These are phyloP conservation scores for Lumbricus terrestris DNA, from an alignment of 2,888 invertebrate species.

Conservation along the genomic window DNA sequence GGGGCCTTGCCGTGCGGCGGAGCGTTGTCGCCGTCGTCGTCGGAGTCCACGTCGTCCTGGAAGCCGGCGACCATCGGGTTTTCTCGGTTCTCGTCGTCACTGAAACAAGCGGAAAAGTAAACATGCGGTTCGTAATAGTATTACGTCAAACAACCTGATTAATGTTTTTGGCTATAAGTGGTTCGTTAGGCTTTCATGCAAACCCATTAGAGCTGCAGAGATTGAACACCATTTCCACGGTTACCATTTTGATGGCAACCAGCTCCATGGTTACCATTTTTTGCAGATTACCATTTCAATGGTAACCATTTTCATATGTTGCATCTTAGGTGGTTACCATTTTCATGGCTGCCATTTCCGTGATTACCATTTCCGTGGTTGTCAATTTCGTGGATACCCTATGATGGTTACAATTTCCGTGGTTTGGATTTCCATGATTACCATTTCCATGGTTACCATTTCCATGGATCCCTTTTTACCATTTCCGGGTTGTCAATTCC, in stretches of 20 bases:
- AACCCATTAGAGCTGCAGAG: background rate
- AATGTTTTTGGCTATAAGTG: background rate
- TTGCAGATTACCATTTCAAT: no score
- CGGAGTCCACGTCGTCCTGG: conserved; percentile 79
- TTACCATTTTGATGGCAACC: background rate
- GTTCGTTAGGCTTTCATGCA: background rate
- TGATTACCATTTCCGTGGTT: no score
- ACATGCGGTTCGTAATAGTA: no score
- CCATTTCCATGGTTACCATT: background rate
- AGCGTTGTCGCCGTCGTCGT: conserved; percentile 64
- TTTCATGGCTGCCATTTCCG: no score
- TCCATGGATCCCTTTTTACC: background rate
- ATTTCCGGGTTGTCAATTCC: no score
- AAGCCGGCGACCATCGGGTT: conserved; percentile 70
- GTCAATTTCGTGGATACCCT: no score
- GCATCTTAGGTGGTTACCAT: no score
- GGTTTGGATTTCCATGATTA: no score
- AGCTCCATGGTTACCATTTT: no score
- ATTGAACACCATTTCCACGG: background rate
- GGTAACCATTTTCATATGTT: no score
- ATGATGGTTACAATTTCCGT: no score
- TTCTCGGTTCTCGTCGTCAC: conserved; percentile 46
- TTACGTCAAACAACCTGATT: no score
- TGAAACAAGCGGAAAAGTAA: background rate
- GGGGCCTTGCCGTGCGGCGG: background rate